phyloP scores from a whole-genome alignment of 35 echinoderm and acorn worm species.

The Amphiura filiformis region DNA sequence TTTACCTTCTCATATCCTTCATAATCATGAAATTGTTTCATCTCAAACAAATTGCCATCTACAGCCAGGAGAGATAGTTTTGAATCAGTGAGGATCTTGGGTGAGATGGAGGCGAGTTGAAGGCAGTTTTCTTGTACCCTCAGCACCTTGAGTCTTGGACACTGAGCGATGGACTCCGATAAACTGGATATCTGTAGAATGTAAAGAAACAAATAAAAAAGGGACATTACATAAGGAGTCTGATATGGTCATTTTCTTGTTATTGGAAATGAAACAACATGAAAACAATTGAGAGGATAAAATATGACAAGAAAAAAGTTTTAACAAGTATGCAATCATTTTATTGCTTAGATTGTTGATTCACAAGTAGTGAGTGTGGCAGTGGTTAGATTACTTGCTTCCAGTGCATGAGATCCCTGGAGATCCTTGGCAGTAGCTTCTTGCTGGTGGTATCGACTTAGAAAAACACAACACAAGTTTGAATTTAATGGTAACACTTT shows the following conservation, averaged over 20 bases:
- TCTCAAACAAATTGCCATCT: conserved; percentile 91
- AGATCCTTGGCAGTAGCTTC: no score
- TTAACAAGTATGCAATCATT: no score
- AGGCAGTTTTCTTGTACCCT: conserved; percentile 91
- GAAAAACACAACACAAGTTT: no score
- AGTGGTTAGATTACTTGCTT: no score
- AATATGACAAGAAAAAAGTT: no score
- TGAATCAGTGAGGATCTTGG: conserved; percentile 67
- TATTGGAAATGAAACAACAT: not conserved
- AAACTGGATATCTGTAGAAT: conserved; percentile 46
- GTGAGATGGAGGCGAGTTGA: conserved; percentile 43
- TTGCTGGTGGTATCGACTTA: no score
- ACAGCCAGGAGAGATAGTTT: conserved; percentile 67
- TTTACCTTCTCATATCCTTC: conserved; percentile 76
- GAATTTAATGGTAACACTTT: no score
- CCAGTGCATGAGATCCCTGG: no score
- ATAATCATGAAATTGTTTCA: conserved; percentile 74
- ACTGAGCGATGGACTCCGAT: conserved; percentile 59
- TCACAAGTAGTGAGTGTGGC: no score
- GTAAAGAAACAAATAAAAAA: not conserved
- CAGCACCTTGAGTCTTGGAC: conserved; percentile 86
- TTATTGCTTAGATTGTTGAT: no score
- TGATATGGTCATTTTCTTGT: no score
- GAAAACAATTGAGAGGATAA: not conserved
- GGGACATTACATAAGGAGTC: no score